Evolutionary conservation across 2,888 invertebrate genomes (phyloP), one percentile per base, ranked within the genome.

Genomic region (Lacanobia wlatinum): DNA sequence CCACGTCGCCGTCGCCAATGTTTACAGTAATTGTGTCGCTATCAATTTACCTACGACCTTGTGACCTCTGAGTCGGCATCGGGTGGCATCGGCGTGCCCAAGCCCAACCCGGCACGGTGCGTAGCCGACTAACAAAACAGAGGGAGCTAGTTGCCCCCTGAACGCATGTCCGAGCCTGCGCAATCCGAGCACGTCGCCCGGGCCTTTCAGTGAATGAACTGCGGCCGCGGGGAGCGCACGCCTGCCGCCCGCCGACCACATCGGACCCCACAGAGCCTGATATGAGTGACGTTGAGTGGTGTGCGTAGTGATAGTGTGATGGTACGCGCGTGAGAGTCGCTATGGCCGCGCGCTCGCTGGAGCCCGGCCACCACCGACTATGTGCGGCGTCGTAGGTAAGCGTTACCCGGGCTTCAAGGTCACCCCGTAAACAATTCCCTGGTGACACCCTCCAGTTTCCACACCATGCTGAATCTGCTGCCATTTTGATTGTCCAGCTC

Each of bases 131-230:
- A 87, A 84, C 88, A 88, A 90, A 87, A 90, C 90, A 92, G 93
- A 92, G 92, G 93, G 92, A 92, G 92, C 92, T 90, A 89, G 90
- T 87, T 89, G 83, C 78, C 83, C 82, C 85, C 86, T 90, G 88
- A 92, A 92, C 91, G 92, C 92, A 92, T 90, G 92, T 91, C 93
- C 91, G 94, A 92, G 92, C 87, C 89, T 96, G 96, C 96, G 96
- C 95, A 91, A 66, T 91, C 76, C 72, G 76, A 71, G 70, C 85
- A 73, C 76, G 87, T 91, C 89, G 91, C 94, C 94, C 95, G 94
- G 95, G 94, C 92, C 90, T 89, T 89, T 89, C 95, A 96, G 96
- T 96, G 95, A 94, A 95, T 95, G 96, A 89, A 91, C 85, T 84
- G 89, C 84, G 86, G 84, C 84, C 88, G 90, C 77, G 86, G 80